phyloP scores from a whole-genome alignment of 1,140 invertebrate genomes.

The Araneus ventricosus region DNA sequence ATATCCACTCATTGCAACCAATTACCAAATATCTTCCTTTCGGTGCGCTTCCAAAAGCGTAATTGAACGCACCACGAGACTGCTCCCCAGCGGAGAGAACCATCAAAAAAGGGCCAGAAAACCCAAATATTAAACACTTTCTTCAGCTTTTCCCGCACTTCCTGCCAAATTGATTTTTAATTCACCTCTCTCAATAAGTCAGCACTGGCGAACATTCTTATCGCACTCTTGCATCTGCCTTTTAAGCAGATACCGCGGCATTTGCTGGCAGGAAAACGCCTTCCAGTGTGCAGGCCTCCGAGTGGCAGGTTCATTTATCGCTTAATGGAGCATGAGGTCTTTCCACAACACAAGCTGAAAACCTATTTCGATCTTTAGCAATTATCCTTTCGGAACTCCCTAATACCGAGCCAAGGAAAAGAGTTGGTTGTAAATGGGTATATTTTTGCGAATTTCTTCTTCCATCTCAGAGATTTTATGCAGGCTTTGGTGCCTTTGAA shows the following conservation, averaged over 20 bases:
- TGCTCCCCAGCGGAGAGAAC: background rate
- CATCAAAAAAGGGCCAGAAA: background rate
- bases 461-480: conserved; percentile 15
- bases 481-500: conserved; percentile 5
- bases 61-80: conserved; percentile 2
- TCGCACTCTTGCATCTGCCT: conserved; percentile 67
- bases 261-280: background rate
- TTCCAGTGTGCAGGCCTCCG: background rate
- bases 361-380: conserved; percentile 42
- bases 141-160: background rate
- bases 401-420: background rate
- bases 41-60: background rate
- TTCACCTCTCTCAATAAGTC: conserved; percentile 22
- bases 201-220: conserved; percentile 14
- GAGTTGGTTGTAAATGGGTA: background rate
- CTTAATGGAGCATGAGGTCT: conserved; percentile 59
- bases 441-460: conserved; percentile 7
- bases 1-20: conserved; percentile 49
- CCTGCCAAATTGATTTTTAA: conserved; percentile 68
- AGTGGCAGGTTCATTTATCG: conserved; percentile 63
- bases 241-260: conserved; percentile 4
- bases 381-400: conserved; percentile 24
- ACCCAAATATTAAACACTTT: conserved; percentile 12
- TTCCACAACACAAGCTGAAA: background rate
- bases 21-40: conserved; percentile 11